These are phyloP conservation scores for Amiota communis DNA, from an alignment of 2,888 invertebrate genomes.

Conservation along the genomic window DNA sequence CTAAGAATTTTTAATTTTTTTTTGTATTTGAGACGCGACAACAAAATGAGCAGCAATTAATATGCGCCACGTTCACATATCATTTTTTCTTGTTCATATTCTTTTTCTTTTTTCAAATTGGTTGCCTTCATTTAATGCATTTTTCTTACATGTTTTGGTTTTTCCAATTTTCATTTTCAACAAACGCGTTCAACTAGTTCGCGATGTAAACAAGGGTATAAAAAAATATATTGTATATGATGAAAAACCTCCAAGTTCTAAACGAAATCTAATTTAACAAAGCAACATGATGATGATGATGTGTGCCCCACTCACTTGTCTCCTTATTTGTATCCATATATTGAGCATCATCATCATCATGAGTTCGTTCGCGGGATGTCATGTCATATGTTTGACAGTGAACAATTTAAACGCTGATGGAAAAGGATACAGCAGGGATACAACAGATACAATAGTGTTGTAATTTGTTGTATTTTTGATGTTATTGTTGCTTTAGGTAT, in stretches of 20 bases:
- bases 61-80: constrained; percentile 44
- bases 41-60: constrained; percentile 61
- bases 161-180: constrained; percentile 50
- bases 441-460: background rate
- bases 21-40: constrained; percentile 38
- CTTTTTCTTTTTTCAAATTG: constrained; percentile 11
- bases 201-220: background rate
- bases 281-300: constrained; percentile 44
- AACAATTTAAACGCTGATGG: constrained; percentile 67
- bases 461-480: constrained; percentile 3
- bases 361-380: constrained; percentile 46
- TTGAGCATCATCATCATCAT: constrained; percentile 49
- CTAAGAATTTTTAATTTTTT: no score
- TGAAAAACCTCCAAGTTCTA: constrained; percentile 34
- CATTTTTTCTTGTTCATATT: constrained; percentile 28
- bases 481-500: background rate
- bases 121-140: constrained; percentile 42
- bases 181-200: constrained; percentile 13
- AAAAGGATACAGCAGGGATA: constrained; percentile 56
- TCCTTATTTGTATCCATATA: no score
- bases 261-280: constrained; percentile 60
- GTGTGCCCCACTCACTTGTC: constrained; percentile 32
- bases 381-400: constrained; percentile 66
- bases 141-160: constrained; percentile 24
- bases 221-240: constrained; percentile 10